Percentiles rank a stretch among this genome's conserved stretches.
These are phyloP conservation scores for Uropetala carovei DNA, from an alignment of 2,888 invertebrate species.

Conservation along the genomic window DNA sequence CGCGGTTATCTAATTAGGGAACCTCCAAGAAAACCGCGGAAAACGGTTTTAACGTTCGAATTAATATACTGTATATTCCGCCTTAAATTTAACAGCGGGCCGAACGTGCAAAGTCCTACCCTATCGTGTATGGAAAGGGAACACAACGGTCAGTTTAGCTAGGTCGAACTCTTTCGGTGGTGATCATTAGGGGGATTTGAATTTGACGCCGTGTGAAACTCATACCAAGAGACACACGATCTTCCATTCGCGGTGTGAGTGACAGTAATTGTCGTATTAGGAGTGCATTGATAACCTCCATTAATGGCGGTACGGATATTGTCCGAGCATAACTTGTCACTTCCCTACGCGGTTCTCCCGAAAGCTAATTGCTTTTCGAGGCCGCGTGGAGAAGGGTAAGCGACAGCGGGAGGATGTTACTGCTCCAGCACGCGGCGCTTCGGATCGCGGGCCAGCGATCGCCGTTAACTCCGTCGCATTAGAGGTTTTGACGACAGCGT, in stretches of 20 bases:
- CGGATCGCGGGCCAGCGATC: background rate
- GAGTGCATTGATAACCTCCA: background rate
- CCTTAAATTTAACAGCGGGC: too few species aligned
- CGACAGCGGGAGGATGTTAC: background rate
- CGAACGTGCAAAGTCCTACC: too few species aligned
- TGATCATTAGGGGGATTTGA: background rate
- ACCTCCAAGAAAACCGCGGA: too few species aligned
- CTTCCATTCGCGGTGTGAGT: background rate
- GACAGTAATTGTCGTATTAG: constrained; percentile 17
- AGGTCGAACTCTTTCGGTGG: background rate
- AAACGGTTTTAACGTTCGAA: too few species aligned
- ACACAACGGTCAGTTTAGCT: background rate
- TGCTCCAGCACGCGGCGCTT: background rate
- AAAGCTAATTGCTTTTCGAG: constrained; percentile 4
- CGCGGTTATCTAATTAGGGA: too few species aligned
- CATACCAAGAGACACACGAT: background rate
- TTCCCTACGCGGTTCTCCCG: background rate
- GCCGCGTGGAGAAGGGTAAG: background rate
- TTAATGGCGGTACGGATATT: background rate
- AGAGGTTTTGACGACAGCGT: background rate
- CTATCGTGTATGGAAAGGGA: background rate
- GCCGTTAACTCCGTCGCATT: background rate
- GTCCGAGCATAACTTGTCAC: constrained; percentile 13
- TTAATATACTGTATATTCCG: too few species aligned
- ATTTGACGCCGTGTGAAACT: background rate